Conservation (phyloP, 2,888 invertebrate species). For the Leptinotarsa tumamoca region DNA sequence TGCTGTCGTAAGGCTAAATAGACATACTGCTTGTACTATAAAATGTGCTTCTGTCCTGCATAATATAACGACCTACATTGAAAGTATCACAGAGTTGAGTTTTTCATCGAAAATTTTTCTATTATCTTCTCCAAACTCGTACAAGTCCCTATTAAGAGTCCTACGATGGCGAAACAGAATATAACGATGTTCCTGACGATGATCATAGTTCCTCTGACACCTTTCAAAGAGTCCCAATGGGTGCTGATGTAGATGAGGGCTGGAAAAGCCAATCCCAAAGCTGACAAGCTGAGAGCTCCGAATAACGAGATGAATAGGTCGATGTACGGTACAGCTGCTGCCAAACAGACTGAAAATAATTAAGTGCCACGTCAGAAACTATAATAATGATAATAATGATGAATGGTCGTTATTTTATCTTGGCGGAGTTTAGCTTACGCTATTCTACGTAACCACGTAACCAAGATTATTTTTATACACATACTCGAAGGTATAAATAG, state of each 20-base stretch:
- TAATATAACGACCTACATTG: neutral
- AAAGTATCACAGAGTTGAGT: neutral
- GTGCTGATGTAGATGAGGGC: slow-evolving; percentile 88
- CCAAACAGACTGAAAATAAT: slow-evolving; percentile 78
- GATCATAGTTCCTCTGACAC: slow-evolving; percentile 65
- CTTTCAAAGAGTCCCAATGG: slow-evolving; percentile 75
- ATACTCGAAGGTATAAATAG: no score
- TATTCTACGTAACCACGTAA: no score
- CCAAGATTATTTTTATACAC: no score
- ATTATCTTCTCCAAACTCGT: slow-evolving; percentile 74
- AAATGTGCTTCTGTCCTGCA: no score
- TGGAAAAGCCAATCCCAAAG: slow-evolving; percentile 90
- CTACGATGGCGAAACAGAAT: slow-evolving; percentile 73
- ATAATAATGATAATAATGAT: neutral
- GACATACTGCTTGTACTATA: no score
- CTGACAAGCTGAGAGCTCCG: slow-evolving; percentile 91
- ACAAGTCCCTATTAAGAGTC: slow-evolving; percentile 76
- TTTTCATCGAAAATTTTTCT: slow-evolving; percentile 59
- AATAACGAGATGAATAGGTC: slow-evolving; percentile 84
- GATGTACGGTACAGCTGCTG: slow-evolving; percentile 86
- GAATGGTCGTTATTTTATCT: neutral
- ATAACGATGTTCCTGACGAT: slow-evolving; percentile 70
- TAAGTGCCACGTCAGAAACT: neutral
- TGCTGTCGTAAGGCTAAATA: no score
- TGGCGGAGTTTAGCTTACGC: no score